Evolutionary conservation across 2,888 invertebrate species (phyloP).

Genomic region (Cantharis rustica): DNA sequence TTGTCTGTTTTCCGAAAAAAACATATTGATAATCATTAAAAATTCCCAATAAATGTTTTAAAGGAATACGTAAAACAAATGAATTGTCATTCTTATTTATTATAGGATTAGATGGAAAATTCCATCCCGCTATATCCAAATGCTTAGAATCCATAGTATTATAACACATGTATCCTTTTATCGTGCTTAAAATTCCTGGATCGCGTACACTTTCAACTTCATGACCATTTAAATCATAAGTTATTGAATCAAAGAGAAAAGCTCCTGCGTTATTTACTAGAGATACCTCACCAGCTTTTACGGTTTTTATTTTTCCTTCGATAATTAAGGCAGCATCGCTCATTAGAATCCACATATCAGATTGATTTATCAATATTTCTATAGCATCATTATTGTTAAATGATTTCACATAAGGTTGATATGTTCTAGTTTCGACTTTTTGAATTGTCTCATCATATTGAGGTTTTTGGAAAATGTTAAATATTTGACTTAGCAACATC

Average conservation of each 20-base stretch:
- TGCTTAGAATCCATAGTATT: neutral
- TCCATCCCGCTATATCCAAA: neutral
- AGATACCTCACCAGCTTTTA: neutral
- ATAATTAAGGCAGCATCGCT: neutral
- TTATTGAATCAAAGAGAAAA: neutral
- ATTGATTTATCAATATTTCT: neutral
- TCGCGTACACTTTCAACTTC: neutral
- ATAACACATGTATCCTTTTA: neutral
- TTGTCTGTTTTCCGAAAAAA: neutral
- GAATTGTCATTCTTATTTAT: neutral
- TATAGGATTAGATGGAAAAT: neutral
- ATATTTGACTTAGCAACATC: no score
- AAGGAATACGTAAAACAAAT: neutral
- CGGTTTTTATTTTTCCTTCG: neutral
- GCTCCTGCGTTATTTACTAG: neutral
- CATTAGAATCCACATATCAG: neutral
- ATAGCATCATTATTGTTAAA: neutral
- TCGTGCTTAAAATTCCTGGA: neutral
- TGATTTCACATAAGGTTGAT: conserved; percentile 18
- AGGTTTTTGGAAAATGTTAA: no score
- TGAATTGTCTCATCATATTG: no score
- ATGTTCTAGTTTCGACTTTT: no score
- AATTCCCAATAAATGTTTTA: conserved; percentile 6
- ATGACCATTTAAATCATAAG: neutral
- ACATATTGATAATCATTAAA: conserved; percentile 5